Evolutionary conservation across 2,888 invertebrate genomes (phyloP), one percentile per base, ranked within the genome.

Genomic region (Drosophila ezoana): DNA sequence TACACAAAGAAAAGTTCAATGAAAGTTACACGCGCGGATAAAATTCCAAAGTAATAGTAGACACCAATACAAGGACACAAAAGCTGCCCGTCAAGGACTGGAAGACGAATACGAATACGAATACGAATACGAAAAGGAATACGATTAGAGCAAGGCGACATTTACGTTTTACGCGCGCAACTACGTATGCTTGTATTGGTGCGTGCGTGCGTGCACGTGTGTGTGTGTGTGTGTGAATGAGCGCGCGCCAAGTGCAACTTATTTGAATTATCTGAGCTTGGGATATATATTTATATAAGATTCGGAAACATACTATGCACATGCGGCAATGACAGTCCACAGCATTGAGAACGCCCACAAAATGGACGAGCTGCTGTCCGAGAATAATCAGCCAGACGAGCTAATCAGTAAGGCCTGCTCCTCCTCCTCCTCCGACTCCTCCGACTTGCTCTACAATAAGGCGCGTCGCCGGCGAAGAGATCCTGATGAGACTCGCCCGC

Each of bases 81-180:
- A 81, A 75, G 72, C 81, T 80, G 28, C 43, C 51, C 49, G 68
- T 82, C 88, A 87, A 89, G 83, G 88, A 87, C 87, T 89, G 89
- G 89, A 88, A 87, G 72, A 79, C 82, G 87, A 53, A 38, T 41
- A 44, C 54, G 20, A 49, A 61, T 23, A 48, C 41, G 28, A 14
- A 43, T 18, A 52, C 63, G 14, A 44, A 44, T 43, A 79, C 81
- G 87, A 52, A 38, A 35, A 44, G 48, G 20, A 49, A 61, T 18
- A 48, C 37, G 32, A 18, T 43, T 20, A 52, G 18, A 44, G 48
- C 54, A 58, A 58, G 51, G 57, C 65, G 58, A 72, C 71, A 76
- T 73, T 78, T 87, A 87, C 87, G 83, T 81, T 84, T 85, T 79
- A 89, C 87, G 87, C 84, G 83, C 78, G 84, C 77, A 88, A 86